phyloP scores from a whole-genome alignment of 2,888 invertebrate species.

The Diaperis boleti region DNA sequence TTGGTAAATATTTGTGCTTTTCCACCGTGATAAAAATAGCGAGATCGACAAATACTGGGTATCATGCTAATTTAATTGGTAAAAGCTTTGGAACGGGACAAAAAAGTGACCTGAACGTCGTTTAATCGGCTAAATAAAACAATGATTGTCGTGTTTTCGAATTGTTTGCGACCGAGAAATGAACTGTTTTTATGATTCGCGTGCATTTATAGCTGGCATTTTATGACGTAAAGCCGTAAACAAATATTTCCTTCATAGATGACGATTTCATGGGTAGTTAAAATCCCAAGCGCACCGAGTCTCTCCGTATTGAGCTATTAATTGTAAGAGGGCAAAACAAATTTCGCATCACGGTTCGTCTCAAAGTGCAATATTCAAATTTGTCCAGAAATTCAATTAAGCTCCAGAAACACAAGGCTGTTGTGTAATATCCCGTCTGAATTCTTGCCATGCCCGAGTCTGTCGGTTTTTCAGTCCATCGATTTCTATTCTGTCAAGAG shows the following conservation, averaged over 20 bases:
- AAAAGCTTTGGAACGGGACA: neutral
- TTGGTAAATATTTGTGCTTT: conserved; percentile 16
- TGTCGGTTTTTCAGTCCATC: conserved; percentile 15
- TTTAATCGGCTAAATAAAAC: neutral
- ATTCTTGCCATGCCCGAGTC: conserved; percentile 29
- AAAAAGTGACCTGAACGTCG: neutral
- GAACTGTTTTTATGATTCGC: neutral
- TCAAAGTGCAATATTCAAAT: conserved; percentile 28
- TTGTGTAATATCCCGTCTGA: conserved; percentile 24
- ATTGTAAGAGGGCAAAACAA: conserved; percentile 22
- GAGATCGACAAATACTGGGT: neutral
- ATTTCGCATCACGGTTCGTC: conserved; percentile 9
- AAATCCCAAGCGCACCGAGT: neutral
- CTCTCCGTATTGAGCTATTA: conserved; percentile 16
- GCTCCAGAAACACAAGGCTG: conserved; percentile 3
- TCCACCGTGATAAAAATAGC: neutral
- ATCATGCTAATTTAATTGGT: neutral
- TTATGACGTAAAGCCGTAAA: conserved; percentile 1
- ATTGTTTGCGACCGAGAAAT: neutral
- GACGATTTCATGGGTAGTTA: neutral
- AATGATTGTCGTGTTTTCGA: conserved; percentile 2
- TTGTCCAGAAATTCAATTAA: conserved; percentile 34
- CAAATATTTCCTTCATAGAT: conserved; percentile 9
- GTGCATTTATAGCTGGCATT: neutral
- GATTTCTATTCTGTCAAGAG: conserved; percentile 24